Conservation (phyloP, 64 coral and sea anemone genomes). For the Astreopora myriophthalma region DNA sequence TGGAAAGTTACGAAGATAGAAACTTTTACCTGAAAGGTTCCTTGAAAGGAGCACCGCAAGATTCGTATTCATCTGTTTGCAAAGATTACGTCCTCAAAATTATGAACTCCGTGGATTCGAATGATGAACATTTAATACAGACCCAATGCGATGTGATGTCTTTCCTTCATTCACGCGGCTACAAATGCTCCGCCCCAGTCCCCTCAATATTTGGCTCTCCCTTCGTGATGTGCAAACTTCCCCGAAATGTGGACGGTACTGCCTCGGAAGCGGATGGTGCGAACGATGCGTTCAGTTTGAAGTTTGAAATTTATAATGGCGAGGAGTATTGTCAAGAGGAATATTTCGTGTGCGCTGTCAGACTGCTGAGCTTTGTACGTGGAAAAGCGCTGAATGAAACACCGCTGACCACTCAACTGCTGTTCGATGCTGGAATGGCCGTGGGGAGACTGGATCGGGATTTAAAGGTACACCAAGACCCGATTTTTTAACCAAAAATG, state of each 20-base stretch:
- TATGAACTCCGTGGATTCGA: slow-evolving; percentile 55
- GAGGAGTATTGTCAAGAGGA: neutral
- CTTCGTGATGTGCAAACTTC: slow-evolving; percentile 26
- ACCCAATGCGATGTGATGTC: slow-evolving; percentile 46
- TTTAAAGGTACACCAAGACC: slow-evolving; percentile 11
- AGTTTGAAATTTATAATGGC: slow-evolving; percentile 13
- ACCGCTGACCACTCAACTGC: slow-evolving; percentile 5
- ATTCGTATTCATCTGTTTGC: neutral
- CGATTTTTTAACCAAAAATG: too few relatives aligned
- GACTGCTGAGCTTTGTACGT: neutral
- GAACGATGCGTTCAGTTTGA: neutral
- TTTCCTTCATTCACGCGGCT: slow-evolving; percentile 9
- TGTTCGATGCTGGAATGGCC: slow-evolving; percentile 6
- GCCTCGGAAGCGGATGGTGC: neutral
- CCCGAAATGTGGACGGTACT: neutral
- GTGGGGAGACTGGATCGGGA: slow-evolving; percentile 11
- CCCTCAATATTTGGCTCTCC: neutral
- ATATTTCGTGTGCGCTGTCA: slow-evolving; percentile 5
- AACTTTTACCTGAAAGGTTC: slow-evolving; percentile 42
- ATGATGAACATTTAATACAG: neutral
- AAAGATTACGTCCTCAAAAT: slow-evolving; percentile 58
- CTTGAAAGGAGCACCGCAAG: neutral
- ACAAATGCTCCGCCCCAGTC: slow-evolving; percentile 3
- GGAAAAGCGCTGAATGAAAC: neutral
- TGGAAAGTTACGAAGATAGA: slow-evolving; percentile 59